Base-by-base conservation (phyloP, 2,888 invertebrate species). In the Rotaria sp. region DNA sequence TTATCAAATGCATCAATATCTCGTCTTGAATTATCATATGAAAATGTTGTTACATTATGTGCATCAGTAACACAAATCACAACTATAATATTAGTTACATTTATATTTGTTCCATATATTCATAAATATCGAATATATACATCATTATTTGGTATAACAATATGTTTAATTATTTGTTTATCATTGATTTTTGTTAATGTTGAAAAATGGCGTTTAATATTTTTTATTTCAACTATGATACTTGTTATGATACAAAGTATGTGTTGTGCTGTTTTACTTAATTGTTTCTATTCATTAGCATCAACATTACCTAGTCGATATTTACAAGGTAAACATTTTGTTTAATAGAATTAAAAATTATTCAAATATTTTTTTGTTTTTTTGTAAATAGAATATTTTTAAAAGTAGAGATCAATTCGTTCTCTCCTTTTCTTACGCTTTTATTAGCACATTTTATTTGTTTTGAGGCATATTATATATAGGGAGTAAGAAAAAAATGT, bases 201-300 rank as follows among this genome's bases (percentile, higher is more conserved):
- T 24, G 26, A 45, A 45, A 26, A n/a, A 26, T 80, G 80, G 80
- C 80, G 80, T 41, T 26, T 2, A n/a, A 15, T 26, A 15, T 80
- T 80, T 26, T 80, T 80, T 45, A n/a, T n/a, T 24, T 10, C 45
- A 13, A 80, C 80, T 2, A 80, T 80, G 80, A 4, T 80, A 80
- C 26, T 45, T 2, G 45, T 80, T 26, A 15, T 45, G 41, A 45
- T 80, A 45, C 80, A 80, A 41, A 80, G 80, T 80, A 4, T n/a
- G 15, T 26, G 41, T n/a, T n/a, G 80, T 80, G 10, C 80, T 7
- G 45, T 45, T 1, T 26, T 45, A 80, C n/a, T 80, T 1, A 80
- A 80, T 45, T 80, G 80, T n/a, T 45, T 41, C 13, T 45, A 45
- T 80, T 80, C 80, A n/a, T 80, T 80, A 45, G 45, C 80, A n/a